Evolutionary conservation across 2,797 vertebrate genomes (phyloP), one percentile per base, ranked within the genome.

Genomic region (Moxostoma hubbsi): DNA sequence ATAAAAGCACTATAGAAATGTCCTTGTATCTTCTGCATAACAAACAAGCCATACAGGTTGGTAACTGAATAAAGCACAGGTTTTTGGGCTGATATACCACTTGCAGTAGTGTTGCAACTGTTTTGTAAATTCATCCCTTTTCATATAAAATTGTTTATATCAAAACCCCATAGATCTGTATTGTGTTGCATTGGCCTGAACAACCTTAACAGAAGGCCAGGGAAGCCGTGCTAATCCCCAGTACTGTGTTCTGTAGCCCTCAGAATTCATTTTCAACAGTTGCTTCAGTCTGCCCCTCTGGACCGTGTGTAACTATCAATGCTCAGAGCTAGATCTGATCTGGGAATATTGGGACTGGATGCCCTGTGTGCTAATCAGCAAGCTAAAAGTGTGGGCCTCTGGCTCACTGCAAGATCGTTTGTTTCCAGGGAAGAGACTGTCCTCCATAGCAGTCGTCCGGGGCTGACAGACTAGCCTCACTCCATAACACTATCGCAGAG

Each of bases 311-410:
- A 57, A 75, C 49, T 53, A 53, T 49, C 63, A 49, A 66, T 66
- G 73, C 73, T 66, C 63, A 66, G 73, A 75, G 53, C 43, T 62
- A 57, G 53, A 75, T 75, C 66, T 75, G 63, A 75, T 75, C 73
- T n/a, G 53, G 63, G 45, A 75, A 75, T 46, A 51, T 57, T 66
- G 62, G 73, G 63, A 75, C 63, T 58, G 73, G 16, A 75, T 75
- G 73, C 66, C 43, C 63, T 66, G 73, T 66, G 63, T 75, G 66
- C 73, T 75, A 58, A 75, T 75, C 73, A 75, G 51, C 63, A 55
- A 75, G 18, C 73, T 75, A 75, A 75, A 75, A 75, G 43, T 75
- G 73, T 75, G 63, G 63, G 73, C 63, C 73, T 54, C 51, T 65
- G 36, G 73, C 61, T 75, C 7, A 0, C 50, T 13, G 62, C 16